These are phyloP conservation scores for Iguana delicatissima DNA, from an alignment of 2,797 vertebrate genomes.

Conservation along the genomic window DNA sequence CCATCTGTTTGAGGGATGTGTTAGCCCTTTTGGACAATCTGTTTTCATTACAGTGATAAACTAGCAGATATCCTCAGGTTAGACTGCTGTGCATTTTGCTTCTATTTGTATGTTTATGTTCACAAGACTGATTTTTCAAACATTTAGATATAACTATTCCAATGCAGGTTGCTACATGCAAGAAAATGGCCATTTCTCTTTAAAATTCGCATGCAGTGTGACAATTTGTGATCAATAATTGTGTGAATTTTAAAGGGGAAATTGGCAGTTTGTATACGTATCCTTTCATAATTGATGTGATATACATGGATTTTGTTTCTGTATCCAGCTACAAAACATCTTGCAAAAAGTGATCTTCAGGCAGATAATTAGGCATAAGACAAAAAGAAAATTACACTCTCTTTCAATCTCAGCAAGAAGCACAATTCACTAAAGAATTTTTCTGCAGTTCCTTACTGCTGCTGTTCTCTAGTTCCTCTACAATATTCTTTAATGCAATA, in stretches of 20 bases:
- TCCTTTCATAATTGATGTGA: not conserved
- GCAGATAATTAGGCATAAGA: not conserved
- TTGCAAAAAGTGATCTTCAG: not conserved
- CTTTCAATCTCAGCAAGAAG: not conserved
- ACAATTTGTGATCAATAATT: not conserved
- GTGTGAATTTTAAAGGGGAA: not conserved
- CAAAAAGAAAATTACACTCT: not conserved
- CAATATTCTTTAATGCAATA: not conserved
- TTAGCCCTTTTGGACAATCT: not conserved
- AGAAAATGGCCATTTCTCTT: not conserved
- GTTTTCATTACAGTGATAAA: not conserved
- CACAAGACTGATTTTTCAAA: not conserved
- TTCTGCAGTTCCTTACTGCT: conserved; percentile 6
- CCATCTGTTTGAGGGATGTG: conserved; percentile 27
- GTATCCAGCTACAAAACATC: not conserved
- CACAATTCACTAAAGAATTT: conserved; percentile 5
- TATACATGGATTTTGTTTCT: not conserved
- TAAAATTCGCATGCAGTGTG: not conserved
- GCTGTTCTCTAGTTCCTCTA: not conserved
- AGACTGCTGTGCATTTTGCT: not conserved
- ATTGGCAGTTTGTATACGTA: not conserved
- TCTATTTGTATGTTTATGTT: not conserved
- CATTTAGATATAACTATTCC: not conserved
- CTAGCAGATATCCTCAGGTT: not conserved
- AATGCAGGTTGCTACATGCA: not conserved